Percentiles rank a stretch among this genome's conserved stretches.
These are phyloP conservation scores for Scopus umbretta DNA, from an alignment of 2,113 vertebrate species.

Conservation along the genomic window DNA sequence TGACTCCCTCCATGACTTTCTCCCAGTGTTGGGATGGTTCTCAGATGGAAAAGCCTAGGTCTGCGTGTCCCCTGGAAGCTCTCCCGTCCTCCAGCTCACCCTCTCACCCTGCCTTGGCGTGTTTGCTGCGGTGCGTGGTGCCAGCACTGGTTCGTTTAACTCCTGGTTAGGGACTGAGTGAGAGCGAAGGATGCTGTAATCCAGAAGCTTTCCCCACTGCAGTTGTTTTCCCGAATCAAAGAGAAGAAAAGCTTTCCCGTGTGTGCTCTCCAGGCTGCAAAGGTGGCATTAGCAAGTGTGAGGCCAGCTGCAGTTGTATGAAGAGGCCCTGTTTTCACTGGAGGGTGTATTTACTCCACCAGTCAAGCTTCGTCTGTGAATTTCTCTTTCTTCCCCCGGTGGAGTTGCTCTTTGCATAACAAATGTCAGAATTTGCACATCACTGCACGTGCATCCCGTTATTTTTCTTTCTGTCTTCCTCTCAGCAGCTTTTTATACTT, in stretches of 20 bases:
- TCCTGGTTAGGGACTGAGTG: not conserved
- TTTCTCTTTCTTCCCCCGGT: not conserved
- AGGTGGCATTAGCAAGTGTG: not conserved
- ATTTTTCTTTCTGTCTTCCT: not conserved
- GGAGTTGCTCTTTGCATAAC: not conserved
- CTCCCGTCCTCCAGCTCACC: not conserved
- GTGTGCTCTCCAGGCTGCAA: not conserved
- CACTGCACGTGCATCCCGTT: accelerated
- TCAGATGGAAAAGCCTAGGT: not conserved
- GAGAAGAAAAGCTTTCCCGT: not conserved
- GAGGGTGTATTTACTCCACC: not conserved
- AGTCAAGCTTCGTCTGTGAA: not conserved
- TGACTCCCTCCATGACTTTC: not conserved
- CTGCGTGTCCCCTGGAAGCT: not conserved
- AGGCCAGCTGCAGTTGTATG: not conserved
- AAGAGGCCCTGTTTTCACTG: not conserved
- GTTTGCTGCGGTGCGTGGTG: not conserved
- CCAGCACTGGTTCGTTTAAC: not conserved
- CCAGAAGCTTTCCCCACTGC: not conserved
- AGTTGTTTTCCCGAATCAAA: not conserved
- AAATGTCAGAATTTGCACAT: not conserved
- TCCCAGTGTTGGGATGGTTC: too few relatives aligned
- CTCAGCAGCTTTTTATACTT: not conserved
- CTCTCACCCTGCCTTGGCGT: not conserved
- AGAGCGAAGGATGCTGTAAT: not conserved